Conservation (phyloP, 2,888 invertebrate species). For the Phytoseiulus persimilis region DNA sequence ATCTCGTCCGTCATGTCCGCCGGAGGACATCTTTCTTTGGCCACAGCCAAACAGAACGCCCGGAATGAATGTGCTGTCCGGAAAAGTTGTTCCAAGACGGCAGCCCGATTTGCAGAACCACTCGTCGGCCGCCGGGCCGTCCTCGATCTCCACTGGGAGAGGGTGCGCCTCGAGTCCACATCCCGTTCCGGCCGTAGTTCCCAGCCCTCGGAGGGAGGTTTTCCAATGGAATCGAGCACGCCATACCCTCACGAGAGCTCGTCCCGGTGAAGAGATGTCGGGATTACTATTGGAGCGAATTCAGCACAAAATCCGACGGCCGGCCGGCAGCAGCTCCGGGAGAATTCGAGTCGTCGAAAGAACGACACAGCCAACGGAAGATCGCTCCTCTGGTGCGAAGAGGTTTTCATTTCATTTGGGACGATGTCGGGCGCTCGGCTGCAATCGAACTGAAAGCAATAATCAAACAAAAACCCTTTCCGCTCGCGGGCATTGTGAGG, state of each 20-base stretch:
- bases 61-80: background rate
- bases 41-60: background rate
- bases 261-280: background rate
- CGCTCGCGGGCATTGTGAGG: background rate
- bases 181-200: background rate
- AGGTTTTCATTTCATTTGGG: background rate
- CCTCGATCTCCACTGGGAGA: background rate
- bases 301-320: background rate
- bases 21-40: background rate
- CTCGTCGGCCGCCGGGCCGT: too few species aligned
- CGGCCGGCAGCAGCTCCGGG: background rate
- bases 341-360: background rate
- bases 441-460: background rate
- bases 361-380: too few species aligned
- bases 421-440: background rate
- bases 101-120: background rate
- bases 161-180: background rate
- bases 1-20: background rate
- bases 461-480: background rate
- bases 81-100: background rate
- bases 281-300: background rate
- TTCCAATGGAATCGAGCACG: background rate
- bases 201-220: background rate
- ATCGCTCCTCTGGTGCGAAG: too few species aligned
- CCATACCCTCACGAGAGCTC: background rate